A percentile compares a stretch with the other conserved stretches of the same genome.
Conservation (phyloP, 2,888 invertebrate species). For the Alentia gelatinosa region DNA sequence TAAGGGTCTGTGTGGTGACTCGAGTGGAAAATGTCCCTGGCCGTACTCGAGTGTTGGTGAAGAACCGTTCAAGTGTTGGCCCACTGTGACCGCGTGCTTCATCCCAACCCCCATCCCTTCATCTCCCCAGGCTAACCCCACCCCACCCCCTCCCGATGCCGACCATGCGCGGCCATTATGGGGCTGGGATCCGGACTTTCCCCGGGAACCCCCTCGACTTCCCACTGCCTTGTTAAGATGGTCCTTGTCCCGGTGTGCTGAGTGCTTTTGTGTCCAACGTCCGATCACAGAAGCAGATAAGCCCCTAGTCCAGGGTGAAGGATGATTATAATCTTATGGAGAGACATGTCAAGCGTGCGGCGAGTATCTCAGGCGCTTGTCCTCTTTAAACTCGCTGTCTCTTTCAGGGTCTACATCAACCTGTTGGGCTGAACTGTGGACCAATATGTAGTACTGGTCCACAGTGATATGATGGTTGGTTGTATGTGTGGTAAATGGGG, state of each 20-base stretch:
- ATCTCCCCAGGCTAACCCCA: not conserved
- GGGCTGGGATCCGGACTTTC: not conserved
- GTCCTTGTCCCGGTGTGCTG: not conserved
- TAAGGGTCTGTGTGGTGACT: not conserved
- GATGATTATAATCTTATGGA: too few relatives aligned
- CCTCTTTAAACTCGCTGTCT: too few relatives aligned
- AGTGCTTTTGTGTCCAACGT: not conserved
- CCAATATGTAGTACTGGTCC: too few relatives aligned
- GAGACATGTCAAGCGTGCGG: too few relatives aligned
- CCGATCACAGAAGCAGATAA: too few relatives aligned
- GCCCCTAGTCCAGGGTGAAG: too few relatives aligned
- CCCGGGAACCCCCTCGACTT: not conserved
- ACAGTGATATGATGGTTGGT: too few relatives aligned
- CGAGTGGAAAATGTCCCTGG: slow-evolving; percentile 42
- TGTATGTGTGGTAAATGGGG: too few relatives aligned
- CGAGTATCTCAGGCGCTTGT: too few relatives aligned
- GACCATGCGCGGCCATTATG: not conserved
- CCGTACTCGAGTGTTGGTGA: not conserved
- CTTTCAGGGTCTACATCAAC: too few relatives aligned
- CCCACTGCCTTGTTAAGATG: not conserved
- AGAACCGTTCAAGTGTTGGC: slow-evolving; percentile 51
- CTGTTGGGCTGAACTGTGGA: too few relatives aligned
- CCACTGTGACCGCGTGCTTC: not conserved
- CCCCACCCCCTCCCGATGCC: not conserved
- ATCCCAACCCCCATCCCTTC: not conserved